phyloP scores from a whole-genome alignment of 2,797 vertebrate species.

The Pseudochirops corinnae region DNA sequence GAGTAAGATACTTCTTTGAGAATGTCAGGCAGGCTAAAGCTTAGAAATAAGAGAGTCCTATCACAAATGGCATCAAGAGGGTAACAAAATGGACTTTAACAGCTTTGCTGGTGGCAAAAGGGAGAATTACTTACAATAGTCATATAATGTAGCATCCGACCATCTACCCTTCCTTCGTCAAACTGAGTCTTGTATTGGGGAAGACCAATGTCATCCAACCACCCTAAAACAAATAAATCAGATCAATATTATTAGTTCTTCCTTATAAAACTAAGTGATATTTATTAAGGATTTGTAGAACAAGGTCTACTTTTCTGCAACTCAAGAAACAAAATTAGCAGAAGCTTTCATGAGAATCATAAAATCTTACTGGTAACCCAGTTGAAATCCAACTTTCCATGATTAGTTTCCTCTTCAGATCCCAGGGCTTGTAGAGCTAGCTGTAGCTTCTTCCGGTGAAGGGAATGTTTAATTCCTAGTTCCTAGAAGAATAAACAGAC shows the following conservation, averaged over 20 bases:
- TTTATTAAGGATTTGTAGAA: background rate
- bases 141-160: constrained; percentile 99
- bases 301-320: background rate
- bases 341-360: background rate
- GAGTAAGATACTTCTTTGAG: background rate
- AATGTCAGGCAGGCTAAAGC: background rate
- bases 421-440: constrained; percentile 96
- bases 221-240: constrained; percentile 87
- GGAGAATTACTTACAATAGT: constrained; percentile 90
- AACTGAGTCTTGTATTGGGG: constrained; percentile 99
- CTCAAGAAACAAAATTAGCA: background rate
- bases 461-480: constrained; percentile 94
- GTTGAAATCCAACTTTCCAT: constrained; percentile 96
- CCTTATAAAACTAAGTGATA: background rate
- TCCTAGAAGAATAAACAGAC: constrained; percentile 87
- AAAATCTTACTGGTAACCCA: constrained; percentile 96
- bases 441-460: constrained; percentile 98
- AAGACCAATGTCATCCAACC: constrained; percentile 98
- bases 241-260: background rate
- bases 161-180: constrained; percentile 96
- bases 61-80: background rate
- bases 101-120: background rate
- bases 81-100: background rate
- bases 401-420: constrained; percentile 96
- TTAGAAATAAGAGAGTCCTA: background rate